A percentile compares a stretch with the other conserved stretches of the same genome.
These are phyloP conservation scores for Anolis apletophallus DNA, from an alignment of 2,797 vertebrate genomes.

Conservation along the genomic window DNA sequence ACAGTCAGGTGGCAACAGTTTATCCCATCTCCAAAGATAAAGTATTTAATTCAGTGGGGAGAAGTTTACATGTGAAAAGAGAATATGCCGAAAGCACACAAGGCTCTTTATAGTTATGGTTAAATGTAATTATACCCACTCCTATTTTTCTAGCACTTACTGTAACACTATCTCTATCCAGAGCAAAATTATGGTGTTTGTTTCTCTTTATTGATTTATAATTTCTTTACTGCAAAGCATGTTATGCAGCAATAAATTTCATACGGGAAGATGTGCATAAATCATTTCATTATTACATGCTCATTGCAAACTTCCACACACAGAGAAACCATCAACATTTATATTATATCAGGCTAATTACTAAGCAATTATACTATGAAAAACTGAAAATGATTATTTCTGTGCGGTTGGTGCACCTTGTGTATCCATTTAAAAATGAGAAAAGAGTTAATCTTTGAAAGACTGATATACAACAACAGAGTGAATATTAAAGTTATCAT, in stretches of 20 bases:
- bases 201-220: slow-evolving; percentile 22
- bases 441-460: neutral
- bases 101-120: neutral
- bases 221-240: slow-evolving; percentile 19
- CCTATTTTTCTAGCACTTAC: neutral
- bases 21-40: neutral
- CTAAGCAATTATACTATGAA: neutral
- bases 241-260: neutral
- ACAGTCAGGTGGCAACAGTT: neutral
- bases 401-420: neutral
- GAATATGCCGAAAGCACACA: neutral
- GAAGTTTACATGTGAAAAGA: neutral
- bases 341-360: slow-evolving; percentile 13
- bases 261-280: neutral
- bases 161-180: neutral
- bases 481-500: neutral
- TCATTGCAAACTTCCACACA: neutral
- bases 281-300: neutral
- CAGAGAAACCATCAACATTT: neutral
- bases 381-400: neutral
- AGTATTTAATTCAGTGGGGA: neutral
- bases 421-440: slow-evolving; percentile 1
- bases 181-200: neutral
- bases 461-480: neutral
- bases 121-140: neutral